Conservation (phyloP, 2,113 vertebrate genomes). For the Lepisosteus oculatus region DNA sequence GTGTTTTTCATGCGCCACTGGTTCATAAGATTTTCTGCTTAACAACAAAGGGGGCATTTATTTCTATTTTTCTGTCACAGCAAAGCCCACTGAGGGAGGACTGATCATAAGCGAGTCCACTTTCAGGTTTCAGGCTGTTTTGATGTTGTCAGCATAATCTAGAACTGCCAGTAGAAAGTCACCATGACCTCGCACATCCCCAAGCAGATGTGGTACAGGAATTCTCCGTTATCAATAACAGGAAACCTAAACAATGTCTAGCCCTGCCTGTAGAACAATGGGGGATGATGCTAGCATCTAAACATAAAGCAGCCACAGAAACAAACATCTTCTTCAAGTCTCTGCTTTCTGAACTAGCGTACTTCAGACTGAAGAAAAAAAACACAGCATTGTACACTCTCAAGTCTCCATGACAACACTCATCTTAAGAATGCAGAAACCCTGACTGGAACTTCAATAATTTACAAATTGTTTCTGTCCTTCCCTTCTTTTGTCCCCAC, state of each 20-base stretch:
- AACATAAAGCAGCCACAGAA: not conserved
- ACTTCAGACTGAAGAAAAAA: constrained; percentile 1
- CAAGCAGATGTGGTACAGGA: constrained; percentile 16
- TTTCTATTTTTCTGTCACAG: too few species aligned
- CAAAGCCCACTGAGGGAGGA: too few species aligned
- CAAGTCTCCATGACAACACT: not conserved
- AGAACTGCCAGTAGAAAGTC: not conserved
- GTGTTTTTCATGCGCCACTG: too few species aligned
- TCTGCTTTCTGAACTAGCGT: not conserved
- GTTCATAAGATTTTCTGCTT: too few species aligned
- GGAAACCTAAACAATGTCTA: constrained; percentile 16
- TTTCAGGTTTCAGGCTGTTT: not conserved
- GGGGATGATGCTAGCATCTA: constrained; percentile 3
- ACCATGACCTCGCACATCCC: constrained; percentile 5
- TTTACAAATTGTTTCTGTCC: not conserved
- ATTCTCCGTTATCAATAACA: constrained; percentile 23
- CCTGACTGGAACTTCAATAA: not conserved
- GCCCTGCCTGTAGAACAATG: constrained; percentile 1
- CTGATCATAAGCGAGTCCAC: too few species aligned
- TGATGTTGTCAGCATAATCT: not conserved
- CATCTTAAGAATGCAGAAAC: not conserved
- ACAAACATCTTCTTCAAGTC: not conserved
- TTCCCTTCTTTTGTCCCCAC: too few species aligned
- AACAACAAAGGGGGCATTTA: too few species aligned
- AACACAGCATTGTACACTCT: not conserved